Percentiles rank a stretch among this genome's conserved stretches.
phyloP scores from a whole-genome alignment of 2,888 invertebrate species.

The Leucophora obtusa region DNA sequence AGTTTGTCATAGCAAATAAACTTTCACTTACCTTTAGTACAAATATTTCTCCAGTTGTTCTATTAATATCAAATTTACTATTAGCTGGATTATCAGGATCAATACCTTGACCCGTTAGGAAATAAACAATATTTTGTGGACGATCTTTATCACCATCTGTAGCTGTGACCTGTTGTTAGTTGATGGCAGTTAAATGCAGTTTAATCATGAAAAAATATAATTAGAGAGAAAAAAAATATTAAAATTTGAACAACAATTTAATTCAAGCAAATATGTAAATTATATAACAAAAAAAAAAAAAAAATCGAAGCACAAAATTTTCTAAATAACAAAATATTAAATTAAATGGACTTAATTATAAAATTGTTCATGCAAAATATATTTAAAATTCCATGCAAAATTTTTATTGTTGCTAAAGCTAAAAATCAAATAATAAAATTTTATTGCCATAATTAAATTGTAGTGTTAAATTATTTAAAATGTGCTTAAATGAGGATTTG shows the following conservation, averaged over 20 bases:
- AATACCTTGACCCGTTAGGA: slow-evolving; percentile 96
- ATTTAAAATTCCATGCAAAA: too few species aligned
- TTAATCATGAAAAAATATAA: slow-evolving; percentile 12
- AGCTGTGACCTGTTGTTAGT: slow-evolving; percentile 89
- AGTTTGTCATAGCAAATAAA: not conserved
- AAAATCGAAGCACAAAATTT: not conserved
- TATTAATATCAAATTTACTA: slow-evolving; percentile 97
- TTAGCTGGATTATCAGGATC: slow-evolving; percentile 96
- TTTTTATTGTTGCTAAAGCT: too few species aligned
- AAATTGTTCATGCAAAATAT: too few species aligned
- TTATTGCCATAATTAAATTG: too few species aligned
- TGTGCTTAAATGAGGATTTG: too few species aligned
- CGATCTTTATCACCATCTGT: slow-evolving; percentile 97
- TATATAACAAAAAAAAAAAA: not conserved
- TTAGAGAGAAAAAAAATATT: not conserved
- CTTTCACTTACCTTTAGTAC: slow-evolving; percentile 89
- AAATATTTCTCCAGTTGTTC: slow-evolving; percentile 96
- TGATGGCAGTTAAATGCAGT: slow-evolving; percentile 37
- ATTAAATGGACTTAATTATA: too few species aligned
- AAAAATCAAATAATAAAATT: too few species aligned
- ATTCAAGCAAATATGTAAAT: not conserved
- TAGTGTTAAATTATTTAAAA: too few species aligned
- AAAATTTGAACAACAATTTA: not conserved
- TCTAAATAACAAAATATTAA: too few species aligned
- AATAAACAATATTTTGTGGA: slow-evolving; percentile 96